phyloP scores from a whole-genome alignment of 1,140 invertebrate species.

The Lucilia cuprina region DNA sequence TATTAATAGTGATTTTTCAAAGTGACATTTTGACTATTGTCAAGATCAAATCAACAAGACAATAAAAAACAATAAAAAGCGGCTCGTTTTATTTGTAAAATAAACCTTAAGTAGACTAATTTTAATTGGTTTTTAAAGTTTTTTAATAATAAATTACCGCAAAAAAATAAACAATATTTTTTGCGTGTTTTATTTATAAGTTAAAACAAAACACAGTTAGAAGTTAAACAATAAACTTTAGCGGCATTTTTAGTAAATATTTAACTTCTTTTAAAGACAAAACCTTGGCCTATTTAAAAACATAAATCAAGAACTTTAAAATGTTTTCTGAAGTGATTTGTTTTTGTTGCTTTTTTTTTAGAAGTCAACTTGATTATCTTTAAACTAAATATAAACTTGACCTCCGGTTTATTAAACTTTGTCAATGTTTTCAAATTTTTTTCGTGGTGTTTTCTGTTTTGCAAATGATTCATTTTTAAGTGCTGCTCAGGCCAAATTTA shows the following conservation, averaged over 20 bases:
- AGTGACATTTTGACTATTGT: constrained; percentile 31
- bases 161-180: background rate
- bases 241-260: background rate
- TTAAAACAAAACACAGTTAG: background rate
- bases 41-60: constrained; percentile 25
- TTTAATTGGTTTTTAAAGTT: constrained; percentile 9
- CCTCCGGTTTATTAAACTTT: constrained; percentile 6
- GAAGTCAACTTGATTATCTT: constrained; percentile 10
- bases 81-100: constrained; percentile 21
- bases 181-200: background rate
- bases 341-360: background rate
- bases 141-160: background rate
- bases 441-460: background rate
- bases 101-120: constrained; percentile 22
- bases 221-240: background rate
- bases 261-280: background rate
- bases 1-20: constrained; percentile 34
- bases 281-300: constrained; percentile 13
- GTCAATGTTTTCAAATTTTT: background rate
- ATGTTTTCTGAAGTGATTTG: background rate
- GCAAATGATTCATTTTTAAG: constrained; percentile 5
- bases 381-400: constrained; percentile 3
- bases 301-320: constrained; percentile 27
- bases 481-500: background rate
- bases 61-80: constrained; percentile 23